Conservation (phyloP, 2,888 invertebrate genomes). For the Cataglyphis rosenhaueri region DNA sequence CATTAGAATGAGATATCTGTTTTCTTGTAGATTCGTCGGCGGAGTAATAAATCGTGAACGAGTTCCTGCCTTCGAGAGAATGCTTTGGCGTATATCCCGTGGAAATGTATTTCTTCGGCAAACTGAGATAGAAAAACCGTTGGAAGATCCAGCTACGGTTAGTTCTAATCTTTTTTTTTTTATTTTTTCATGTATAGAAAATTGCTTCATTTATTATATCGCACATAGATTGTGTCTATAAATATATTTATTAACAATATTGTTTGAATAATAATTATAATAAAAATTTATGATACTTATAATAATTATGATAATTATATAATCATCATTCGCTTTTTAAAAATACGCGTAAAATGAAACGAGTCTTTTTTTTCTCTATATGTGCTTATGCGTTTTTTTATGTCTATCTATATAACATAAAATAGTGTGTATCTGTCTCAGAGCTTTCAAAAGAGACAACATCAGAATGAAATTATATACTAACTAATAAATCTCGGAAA, state of each 20-base stretch:
- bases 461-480: not conserved
- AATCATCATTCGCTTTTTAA: not conserved
- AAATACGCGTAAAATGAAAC: not conserved
- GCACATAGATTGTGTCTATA: not conserved
- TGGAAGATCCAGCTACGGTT: slow-evolving; percentile 94
- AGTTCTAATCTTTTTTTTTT: slow-evolving; percentile 76
- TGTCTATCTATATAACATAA: not conserved
- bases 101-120: slow-evolving; percentile 96
- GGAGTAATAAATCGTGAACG: slow-evolving; percentile 96
- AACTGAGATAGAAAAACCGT: slow-evolving; percentile 93
- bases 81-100: slow-evolving; percentile 97
- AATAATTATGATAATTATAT: too few relatives aligned
- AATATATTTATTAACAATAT: not conserved
- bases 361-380: not conserved
- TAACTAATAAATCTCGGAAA: not conserved
- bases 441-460: not conserved
- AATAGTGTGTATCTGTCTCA: not conserved
- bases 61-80: slow-evolving; percentile 95
- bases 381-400: too few relatives aligned
- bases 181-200: not conserved
- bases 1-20: not conserved
- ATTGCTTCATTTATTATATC: not conserved
- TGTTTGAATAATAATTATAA: not conserved
- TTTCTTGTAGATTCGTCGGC: slow-evolving; percentile 91
- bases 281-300: not conserved